Base-by-base conservation (phyloP, 2,113 vertebrate genomes). In the Hippocampus abdominalis region DNA sequence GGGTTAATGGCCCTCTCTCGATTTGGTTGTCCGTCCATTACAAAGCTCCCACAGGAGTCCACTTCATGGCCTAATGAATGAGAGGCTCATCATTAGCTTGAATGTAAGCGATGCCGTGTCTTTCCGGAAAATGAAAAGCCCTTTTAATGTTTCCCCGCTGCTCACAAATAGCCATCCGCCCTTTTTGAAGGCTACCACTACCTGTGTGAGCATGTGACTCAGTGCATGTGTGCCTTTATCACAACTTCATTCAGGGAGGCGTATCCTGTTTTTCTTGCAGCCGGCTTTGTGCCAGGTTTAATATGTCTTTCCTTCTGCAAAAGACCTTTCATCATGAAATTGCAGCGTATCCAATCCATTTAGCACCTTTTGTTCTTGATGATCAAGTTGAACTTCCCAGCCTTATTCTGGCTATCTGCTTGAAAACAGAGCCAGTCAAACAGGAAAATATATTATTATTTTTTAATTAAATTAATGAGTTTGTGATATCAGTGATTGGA, bases 101-200 rank as follows among this genome's bases (percentile, higher is more conserved):
- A 71, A 68, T 62, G 2, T 66, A 59, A 68, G 36, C 60, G 9
- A 23, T 68, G 8, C 59, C 53, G 67, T 66, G 56, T 53, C 64
- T 36, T n/a, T 13, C 12, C 60, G 56, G 57, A 66, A 49, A 49
- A 73, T 80, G 66, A 57, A 74, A 75, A 70, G 73, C 54, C 59
- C 75, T 81, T 79, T 73, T 72, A 71, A 80, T 84, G 83, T 54
- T 49, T 60, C 71, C 69, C 11, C 51, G 79, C 72, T 56, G 71
- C 61, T 48, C 44, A 74, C 27, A 73, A 81, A 74, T 64, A 54
- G 51, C 72, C 66, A 46, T 79, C 54, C 49, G 20, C 46, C 49
- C 63, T 66, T 76, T 57, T 76, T 53, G 56, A 75, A 81, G 77
- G 64, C 29, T 13, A 18, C 46, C 8, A 59, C 73, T 80, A 53